Evolutionary conservation across 2,888 invertebrate genomes (phyloP).

Genomic region (Entomobrya proxima): DNA sequence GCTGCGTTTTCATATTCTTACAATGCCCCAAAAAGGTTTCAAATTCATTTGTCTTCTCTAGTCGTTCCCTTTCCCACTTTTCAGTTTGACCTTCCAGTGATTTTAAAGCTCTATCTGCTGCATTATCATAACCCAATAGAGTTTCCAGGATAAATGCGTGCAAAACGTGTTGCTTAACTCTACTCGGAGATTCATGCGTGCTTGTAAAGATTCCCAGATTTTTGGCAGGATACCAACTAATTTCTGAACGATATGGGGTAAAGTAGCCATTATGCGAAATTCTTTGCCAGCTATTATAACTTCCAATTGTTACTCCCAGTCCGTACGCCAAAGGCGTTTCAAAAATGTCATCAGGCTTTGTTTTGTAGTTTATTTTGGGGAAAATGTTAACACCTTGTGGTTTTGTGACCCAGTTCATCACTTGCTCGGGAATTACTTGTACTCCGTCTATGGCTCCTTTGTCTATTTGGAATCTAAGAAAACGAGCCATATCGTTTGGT

Average conservation of each 20-base stretch:
- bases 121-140: neutral
- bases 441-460: slow-evolving; percentile 53
- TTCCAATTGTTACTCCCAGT: slow-evolving; percentile 8
- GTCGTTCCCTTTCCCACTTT: neutral
- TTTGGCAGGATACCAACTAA: slow-evolving; percentile 52
- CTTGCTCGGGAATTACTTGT: slow-evolving; percentile 63
- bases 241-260: slow-evolving; percentile 38
- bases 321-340: slow-evolving; percentile 21
- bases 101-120: neutral
- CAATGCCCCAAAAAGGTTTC: neutral
- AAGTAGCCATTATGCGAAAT: slow-evolving; percentile 58
- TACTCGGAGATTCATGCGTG: slow-evolving; percentile 20
- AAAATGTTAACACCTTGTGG: neutral
- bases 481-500: slow-evolving; percentile 63
- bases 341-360: neutral
- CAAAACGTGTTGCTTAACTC: neutral
- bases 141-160: slow-evolving; percentile 38
- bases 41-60: neutral
- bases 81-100: neutral
- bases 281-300: slow-evolving; percentile 37
- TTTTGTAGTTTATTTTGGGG: neutral
- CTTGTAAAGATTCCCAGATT: slow-evolving; percentile 47
- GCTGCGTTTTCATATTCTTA: neutral
- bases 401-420: slow-evolving; percentile 4
- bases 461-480: slow-evolving; percentile 63